phyloP scores from a whole-genome alignment of 2,888 invertebrate species.

The Allolobophora icterica region DNA sequence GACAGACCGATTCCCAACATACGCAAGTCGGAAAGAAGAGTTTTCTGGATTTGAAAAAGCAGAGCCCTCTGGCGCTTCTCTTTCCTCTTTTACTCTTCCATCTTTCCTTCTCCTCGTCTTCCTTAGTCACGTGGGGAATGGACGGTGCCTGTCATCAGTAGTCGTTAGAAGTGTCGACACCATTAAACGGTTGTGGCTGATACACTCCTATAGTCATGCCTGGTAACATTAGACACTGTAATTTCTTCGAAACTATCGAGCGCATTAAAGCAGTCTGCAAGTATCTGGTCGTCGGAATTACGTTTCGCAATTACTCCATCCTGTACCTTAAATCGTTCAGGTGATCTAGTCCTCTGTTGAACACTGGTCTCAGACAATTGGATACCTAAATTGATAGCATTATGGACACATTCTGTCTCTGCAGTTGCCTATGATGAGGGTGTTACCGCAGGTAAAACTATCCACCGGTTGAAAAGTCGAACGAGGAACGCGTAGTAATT shows the following conservation, averaged over 20 bases:
- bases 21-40: background rate
- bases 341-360: background rate
- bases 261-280: background rate
- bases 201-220: background rate
- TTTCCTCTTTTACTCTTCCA: background rate
- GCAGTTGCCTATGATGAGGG: background rate
- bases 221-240: background rate
- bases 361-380: background rate
- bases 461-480: background rate
- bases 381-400: background rate
- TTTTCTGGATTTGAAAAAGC: background rate
- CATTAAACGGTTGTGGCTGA: background rate
- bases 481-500: background rate
- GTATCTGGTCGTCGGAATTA: background rate
- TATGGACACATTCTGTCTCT: background rate
- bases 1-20: background rate
- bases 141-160: background rate
- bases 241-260: background rate
- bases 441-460: background rate
- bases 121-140: background rate
- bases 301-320: background rate
- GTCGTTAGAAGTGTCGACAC: background rate
- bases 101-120: background rate
- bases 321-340: background rate
- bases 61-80: background rate